Percentiles rank a stretch among this genome's conserved stretches.
Evolutionary conservation across 2,113 vertebrate genomes (phyloP).

Genomic region (Lonchura striata): DNA sequence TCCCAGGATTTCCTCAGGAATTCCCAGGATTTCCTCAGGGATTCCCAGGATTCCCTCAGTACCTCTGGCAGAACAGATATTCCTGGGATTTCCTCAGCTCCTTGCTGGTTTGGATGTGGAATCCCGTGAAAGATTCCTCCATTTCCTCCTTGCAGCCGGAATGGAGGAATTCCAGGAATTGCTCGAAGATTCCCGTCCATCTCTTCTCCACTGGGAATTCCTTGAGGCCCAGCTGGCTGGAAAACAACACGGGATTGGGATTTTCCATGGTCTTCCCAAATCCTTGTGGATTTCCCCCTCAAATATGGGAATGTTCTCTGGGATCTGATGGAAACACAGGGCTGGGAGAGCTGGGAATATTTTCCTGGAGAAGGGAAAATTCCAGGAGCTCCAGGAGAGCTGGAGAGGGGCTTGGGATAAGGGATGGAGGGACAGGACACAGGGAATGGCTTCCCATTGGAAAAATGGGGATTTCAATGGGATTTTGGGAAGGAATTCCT

Average conservation of each 20-base stretch:
- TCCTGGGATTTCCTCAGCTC: constrained; percentile 68
- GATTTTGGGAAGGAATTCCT: neutral
- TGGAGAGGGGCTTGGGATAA: neutral
- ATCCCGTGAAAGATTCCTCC: constrained; percentile 73
- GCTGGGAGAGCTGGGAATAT: neutral
- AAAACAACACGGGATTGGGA: neutral
- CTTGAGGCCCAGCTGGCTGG: constrained; percentile 73
- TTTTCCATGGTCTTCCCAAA: accelerated
- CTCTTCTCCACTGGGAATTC: constrained; percentile 71
- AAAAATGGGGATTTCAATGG: neutral
- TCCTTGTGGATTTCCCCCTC: neutral
- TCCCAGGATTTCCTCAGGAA: neutral
- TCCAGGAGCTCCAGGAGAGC: neutral
- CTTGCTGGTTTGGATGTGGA: constrained; percentile 67
- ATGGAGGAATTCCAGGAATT: constrained; percentile 69
- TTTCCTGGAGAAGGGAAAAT: neutral
- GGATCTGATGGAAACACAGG: neutral
- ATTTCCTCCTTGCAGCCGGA: constrained; percentile 61
- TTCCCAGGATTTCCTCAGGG: neutral
- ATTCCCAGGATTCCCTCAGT: neutral
- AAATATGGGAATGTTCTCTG: neutral
- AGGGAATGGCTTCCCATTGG: neutral
- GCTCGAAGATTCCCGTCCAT: constrained; percentile 72
- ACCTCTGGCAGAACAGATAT: constrained; percentile 71
- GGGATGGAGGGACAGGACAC: neutral